phyloP scores from a whole-genome alignment of 2,797 vertebrate genomes.

The Carapus acus region DNA sequence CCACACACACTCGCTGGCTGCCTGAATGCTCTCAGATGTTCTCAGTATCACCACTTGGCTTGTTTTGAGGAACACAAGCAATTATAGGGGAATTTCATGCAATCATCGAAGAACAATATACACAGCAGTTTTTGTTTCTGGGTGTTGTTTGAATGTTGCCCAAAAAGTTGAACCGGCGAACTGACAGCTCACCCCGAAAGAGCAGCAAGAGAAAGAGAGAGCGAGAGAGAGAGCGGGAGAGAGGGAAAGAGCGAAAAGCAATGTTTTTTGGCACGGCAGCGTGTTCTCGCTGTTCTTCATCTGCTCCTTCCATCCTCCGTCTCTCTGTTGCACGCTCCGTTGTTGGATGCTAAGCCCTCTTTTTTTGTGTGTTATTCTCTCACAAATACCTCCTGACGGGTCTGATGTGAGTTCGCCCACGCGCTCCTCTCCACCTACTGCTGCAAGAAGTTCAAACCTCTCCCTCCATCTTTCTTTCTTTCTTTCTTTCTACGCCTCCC shows the following conservation, averaged over 20 bases:
- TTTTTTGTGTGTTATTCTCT: conserved; percentile 30
- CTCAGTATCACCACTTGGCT: conserved; percentile 51
- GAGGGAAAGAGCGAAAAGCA: too few relatives aligned
- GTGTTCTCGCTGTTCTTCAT: conserved; percentile 36
- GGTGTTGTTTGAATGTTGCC: conserved; percentile 48
- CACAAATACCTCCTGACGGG: conserved; percentile 51
- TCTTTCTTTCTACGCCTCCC: too few relatives aligned
- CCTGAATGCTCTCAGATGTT: conserved; percentile 57
- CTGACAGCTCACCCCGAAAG: conserved; percentile 40
- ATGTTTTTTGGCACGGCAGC: conserved; percentile 35
- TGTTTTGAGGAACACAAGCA: conserved; percentile 45
- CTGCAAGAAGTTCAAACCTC: conserved; percentile 19
- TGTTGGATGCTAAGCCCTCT: conserved; percentile 35
- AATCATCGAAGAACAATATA: conserved; percentile 63
- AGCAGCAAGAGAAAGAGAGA: conserved; percentile 35
- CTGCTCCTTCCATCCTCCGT: conserved; percentile 4
- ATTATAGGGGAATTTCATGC: conserved; percentile 59
- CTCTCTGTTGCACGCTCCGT: conserved; percentile 47
- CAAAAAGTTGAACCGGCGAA: conserved; percentile 36
- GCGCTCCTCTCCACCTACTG: conserved; percentile 45
- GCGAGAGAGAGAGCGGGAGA: too few relatives aligned
- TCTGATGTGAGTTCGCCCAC: conserved; percentile 50
- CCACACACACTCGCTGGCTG: conserved; percentile 24
- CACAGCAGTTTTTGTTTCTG: conserved; percentile 48
- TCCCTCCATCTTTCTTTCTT: background rate